Evolutionary conservation across 2,888 invertebrate genomes (phyloP).

Genomic region (Copidosoma aretas): DNA sequence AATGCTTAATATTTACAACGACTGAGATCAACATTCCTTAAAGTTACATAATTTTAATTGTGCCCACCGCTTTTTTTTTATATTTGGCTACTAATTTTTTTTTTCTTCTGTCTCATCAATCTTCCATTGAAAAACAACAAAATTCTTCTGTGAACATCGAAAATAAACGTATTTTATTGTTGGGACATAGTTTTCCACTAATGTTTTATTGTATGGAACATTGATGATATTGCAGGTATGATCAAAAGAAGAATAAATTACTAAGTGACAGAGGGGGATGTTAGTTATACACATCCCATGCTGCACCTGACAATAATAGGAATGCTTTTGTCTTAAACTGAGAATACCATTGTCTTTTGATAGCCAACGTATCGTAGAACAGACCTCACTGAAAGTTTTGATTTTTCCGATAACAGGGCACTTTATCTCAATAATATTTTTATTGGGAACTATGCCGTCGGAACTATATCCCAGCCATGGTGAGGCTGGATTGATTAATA

Average conservation of each 20-base stretch:
- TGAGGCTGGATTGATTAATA: neutral
- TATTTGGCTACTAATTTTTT: neutral
- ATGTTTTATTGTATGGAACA: neutral
- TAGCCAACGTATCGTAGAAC: too few species aligned
- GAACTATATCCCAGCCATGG: constrained; percentile 6
- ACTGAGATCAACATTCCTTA: too few species aligned
- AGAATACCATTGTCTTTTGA: too few species aligned
- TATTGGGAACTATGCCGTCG: neutral
- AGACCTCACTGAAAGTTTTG: too few species aligned
- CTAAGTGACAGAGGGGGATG: neutral
- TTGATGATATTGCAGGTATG: neutral
- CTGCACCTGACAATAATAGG: neutral
- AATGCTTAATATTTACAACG: too few species aligned
- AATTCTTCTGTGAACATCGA: neutral
- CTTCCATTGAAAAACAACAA: neutral
- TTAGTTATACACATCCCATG: neutral
- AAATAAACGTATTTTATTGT: neutral
- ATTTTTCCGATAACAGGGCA: too few species aligned
- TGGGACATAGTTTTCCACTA: neutral
- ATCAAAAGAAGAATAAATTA: neutral
- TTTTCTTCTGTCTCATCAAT: neutral
- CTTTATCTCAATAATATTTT: neutral
- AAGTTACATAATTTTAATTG: too few species aligned
- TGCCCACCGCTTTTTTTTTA: neutral
- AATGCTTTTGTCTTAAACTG: too few species aligned